phyloP scores from a whole-genome alignment of 1,140 invertebrate species.

The Zaprionus taronus region DNA sequence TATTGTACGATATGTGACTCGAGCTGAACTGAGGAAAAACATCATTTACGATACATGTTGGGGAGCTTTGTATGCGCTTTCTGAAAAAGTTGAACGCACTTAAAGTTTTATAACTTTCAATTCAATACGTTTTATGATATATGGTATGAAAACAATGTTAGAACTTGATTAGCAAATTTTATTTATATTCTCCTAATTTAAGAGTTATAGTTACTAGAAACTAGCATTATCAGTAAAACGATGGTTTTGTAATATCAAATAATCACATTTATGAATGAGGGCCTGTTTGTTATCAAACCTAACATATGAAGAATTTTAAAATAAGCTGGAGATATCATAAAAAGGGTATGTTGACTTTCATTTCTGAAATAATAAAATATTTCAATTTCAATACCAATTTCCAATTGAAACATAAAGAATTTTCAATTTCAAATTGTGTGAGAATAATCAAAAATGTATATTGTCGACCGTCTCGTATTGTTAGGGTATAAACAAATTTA shows the following conservation, averaged over 20 bases:
- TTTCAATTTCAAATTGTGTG: background rate
- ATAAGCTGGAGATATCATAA: background rate
- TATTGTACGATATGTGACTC: background rate
- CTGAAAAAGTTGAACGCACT: background rate
- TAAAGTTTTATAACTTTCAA: background rate
- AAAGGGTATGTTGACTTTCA: background rate
- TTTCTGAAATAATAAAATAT: background rate
- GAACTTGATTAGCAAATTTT: too few species aligned
- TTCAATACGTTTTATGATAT: background rate
- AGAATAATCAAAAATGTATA: background rate
- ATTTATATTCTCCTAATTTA: too few species aligned
- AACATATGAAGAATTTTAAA: background rate
- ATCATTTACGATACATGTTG: background rate
- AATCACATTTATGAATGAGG: background rate
- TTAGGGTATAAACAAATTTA: background rate
- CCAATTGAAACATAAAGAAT: background rate
- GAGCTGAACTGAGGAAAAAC: background rate
- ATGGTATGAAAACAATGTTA: background rate
- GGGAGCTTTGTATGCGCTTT: background rate
- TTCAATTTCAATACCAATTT: background rate
- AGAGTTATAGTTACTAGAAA: too few species aligned
- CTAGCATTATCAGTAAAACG: too few species aligned
- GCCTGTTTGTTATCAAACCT: background rate
- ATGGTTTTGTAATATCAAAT: too few species aligned
- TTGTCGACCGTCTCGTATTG: background rate